A percentile compares a stretch with the other conserved stretches of the same genome.
Evolutionary conservation across 2,797 vertebrate genomes (phyloP).

Genomic region (Ambastaia sidthimunki): DNA sequence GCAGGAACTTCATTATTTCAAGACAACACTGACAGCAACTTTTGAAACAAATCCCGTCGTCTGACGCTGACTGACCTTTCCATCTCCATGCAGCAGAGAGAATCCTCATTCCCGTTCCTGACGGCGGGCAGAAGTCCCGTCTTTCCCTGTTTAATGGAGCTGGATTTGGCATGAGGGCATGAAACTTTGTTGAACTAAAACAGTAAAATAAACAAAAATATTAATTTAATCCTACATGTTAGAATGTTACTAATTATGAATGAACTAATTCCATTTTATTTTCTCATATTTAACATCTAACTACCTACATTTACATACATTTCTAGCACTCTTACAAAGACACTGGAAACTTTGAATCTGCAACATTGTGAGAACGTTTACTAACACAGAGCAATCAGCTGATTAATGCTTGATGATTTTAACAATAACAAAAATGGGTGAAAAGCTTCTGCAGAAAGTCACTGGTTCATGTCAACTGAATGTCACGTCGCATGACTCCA

Average conservation of each 20-base stretch:
- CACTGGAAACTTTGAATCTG: too few relatives aligned
- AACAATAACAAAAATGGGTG: too few relatives aligned
- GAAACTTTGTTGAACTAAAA: slow-evolving; percentile 80
- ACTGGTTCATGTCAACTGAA: too few relatives aligned
- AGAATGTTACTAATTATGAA: not conserved
- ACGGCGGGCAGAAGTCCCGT: slow-evolving; percentile 73
- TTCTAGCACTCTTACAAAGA: too few relatives aligned
- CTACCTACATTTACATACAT: not conserved
- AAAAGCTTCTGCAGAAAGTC: too few relatives aligned
- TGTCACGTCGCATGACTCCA: too few relatives aligned
- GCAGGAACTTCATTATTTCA: not conserved
- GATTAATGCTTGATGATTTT: too few relatives aligned
- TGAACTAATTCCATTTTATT: not conserved
- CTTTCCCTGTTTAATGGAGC: slow-evolving; percentile 80
- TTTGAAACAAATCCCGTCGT: not conserved
- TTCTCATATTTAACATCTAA: not conserved
- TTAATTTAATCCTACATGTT: not conserved
- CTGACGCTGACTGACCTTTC: slow-evolving; percentile 78
- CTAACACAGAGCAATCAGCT: too few relatives aligned
- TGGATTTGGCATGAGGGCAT: slow-evolving; percentile 80
- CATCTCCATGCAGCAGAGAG: slow-evolving; percentile 81
- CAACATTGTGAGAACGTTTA: too few relatives aligned
- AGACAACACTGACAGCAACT: not conserved
- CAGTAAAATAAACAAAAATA: slow-evolving; percentile 1
- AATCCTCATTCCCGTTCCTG: slow-evolving; percentile 82